These are phyloP conservation scores for Apamea sordens DNA, from an alignment of 2,888 invertebrate species.

Conservation along the genomic window DNA sequence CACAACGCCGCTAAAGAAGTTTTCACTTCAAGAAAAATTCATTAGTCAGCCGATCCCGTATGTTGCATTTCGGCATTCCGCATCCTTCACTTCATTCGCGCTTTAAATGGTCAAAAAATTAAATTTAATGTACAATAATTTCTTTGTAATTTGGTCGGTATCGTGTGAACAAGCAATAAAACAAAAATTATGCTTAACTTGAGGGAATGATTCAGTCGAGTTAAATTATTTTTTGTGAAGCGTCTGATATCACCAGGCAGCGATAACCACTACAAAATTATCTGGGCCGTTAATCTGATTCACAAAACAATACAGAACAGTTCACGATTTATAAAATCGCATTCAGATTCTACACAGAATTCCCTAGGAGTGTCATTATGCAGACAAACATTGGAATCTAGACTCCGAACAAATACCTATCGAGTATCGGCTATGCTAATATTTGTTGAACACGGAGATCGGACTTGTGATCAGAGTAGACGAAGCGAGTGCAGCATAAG, in stretches of 20 bases:
- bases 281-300: background rate
- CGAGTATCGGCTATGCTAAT: conserved; percentile 24
- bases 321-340: background rate
- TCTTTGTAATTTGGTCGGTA: background rate
- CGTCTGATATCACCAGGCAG: background rate
- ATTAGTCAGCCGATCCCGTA: background rate
- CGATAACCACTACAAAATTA: background rate
- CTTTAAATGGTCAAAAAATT: background rate
- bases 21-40: no score
- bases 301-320: background rate
- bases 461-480: conserved; percentile 20
- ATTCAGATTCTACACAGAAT: background rate
- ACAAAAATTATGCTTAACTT: background rate
- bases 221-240: background rate
- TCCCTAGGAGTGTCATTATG: conserved; percentile 40
- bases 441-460: conserved; percentile 34
- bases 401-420: conserved; percentile 52
- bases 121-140: background rate
- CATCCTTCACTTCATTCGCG: background rate
- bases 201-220: background rate
- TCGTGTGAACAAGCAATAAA: background rate
- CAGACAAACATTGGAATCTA: conserved; percentile 25
- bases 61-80: background rate
- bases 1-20: no score
- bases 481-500: conserved; percentile 12